Base-by-base conservation (phyloP, 2,797 vertebrate species). In the Arnoldichthys spilopterus region DNA sequence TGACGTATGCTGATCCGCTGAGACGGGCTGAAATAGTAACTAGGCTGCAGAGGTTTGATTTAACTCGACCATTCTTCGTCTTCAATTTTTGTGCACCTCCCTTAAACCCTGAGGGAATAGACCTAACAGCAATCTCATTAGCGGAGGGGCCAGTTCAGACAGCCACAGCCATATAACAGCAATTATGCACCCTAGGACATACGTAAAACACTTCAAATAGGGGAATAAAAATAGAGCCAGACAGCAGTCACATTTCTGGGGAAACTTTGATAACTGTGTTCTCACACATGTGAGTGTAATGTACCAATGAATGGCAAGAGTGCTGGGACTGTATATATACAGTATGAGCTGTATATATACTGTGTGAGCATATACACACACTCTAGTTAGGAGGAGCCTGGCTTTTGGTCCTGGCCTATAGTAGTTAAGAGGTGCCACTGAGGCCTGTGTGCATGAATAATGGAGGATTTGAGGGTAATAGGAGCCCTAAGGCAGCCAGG, bases 21-120 rank as follows among this genome's bases (percentile, higher is more conserved):
- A 81, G 83, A 76, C 63, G 68, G 67, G 64, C 87, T 76, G 85
- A 92, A 93, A 93, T 93, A 93, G 92, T 91, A 94, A 93, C 77
- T 90, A 89, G 83, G 83, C 66, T 83, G 76, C 72, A 69, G 74
- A 53, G 74, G 78, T 78, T 82, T 77, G 53, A 85, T 82, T 80
- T 80, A 82, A 74, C 62, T 64, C 63, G 30, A 18, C 59, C 63
- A 53, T 76, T 77, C 74, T 47, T 77, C 69, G 22, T 30, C 34
- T 49, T 73, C 75, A 30, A 76, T 63, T 76, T 62, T 51, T 43
- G 73, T 72, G 49, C 76, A 43, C 54, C 37, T 73, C 71, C 34
- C 30, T 53, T 70, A 78, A 82, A 68, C 7, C 82, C 77, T 75
- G 34, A 34, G 37, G 78, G 82, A 83, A 77, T 8, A 72, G 82